Percentiles rank a stretch among this genome's conserved stretches.
Evolutionary conservation across 2,888 invertebrate species (phyloP).

Genomic region (Orthosia gothica): DNA sequence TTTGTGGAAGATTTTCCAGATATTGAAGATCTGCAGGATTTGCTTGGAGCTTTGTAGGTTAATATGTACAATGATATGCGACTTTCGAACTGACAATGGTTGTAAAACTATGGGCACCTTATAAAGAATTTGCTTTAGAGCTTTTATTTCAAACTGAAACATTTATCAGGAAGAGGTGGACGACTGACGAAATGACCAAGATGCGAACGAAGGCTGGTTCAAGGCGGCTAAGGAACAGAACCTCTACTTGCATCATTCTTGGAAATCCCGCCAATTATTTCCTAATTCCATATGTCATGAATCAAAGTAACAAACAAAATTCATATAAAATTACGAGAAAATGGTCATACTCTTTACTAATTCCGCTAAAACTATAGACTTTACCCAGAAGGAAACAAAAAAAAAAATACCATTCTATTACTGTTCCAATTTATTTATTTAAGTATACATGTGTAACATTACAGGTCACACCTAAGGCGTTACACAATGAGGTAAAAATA

Average conservation of each 20-base stretch:
- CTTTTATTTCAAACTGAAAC: background rate
- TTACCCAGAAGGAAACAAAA: no score
- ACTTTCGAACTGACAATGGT: background rate
- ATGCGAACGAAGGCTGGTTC: background rate
- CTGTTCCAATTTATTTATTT: no score
- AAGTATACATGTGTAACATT: no score
- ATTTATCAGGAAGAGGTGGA: background rate
- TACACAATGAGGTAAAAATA: no score
- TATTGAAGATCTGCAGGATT: background rate
- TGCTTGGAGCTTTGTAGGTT: background rate
- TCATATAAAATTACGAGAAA: background rate
- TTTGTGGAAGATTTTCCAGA: slow-evolving; percentile 1
- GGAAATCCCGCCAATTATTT: background rate
- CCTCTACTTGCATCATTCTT: background rate
- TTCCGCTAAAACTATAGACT: no score
- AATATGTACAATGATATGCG: background rate
- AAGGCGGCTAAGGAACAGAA: background rate
- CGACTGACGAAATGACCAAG: background rate
- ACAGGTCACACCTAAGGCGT: no score
- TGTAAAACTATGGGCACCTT: background rate
- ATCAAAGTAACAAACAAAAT: background rate
- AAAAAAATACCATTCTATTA: no score
- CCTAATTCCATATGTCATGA: background rate
- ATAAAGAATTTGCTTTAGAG: background rate
- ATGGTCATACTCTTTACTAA: no score